phyloP scores from a whole-genome alignment of 53 echinoderm and acorn worm species.

The Echinometra lucunter region DNA sequence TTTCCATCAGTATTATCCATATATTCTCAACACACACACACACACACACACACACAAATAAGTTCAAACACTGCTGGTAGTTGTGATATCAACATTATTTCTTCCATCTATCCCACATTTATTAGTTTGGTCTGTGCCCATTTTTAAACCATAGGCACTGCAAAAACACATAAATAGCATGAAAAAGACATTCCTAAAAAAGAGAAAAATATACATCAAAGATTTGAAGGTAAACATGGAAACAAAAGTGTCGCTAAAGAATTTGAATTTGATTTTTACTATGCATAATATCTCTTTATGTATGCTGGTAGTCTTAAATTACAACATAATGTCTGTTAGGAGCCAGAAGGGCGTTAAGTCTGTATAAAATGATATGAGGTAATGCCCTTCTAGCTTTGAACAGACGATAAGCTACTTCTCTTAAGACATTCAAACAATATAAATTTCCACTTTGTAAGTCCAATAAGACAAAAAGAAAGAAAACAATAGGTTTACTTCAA shows the following conservation, averaged over 20 bases:
- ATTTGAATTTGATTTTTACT: background rate
- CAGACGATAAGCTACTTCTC: too few species aligned
- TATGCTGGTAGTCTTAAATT: too few species aligned
- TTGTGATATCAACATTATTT: conserved; percentile 33
- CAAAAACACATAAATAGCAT: conserved; percentile 35
- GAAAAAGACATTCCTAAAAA: background rate
- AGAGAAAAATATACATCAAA: background rate
- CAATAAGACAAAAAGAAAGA: too few species aligned
- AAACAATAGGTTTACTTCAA: too few species aligned
- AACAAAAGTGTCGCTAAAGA: background rate
- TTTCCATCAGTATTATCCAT: too few species aligned
- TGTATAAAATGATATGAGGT: too few species aligned
- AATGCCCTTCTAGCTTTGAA: too few species aligned
- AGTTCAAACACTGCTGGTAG: background rate
- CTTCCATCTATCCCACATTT: conserved; percentile 41
- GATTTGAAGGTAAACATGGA: background rate
- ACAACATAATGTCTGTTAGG: background rate
- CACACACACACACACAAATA: background rate
- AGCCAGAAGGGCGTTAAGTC: too few species aligned
- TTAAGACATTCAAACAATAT: too few species aligned
- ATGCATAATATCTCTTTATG: background rate
- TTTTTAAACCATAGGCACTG: conserved; percentile 47
- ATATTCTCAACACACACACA: background rate
- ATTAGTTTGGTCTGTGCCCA: conserved; percentile 38
- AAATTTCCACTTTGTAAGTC: too few species aligned